Conservation (phyloP, 2,888 invertebrate genomes). For the Gastrophysa polygoni region DNA sequence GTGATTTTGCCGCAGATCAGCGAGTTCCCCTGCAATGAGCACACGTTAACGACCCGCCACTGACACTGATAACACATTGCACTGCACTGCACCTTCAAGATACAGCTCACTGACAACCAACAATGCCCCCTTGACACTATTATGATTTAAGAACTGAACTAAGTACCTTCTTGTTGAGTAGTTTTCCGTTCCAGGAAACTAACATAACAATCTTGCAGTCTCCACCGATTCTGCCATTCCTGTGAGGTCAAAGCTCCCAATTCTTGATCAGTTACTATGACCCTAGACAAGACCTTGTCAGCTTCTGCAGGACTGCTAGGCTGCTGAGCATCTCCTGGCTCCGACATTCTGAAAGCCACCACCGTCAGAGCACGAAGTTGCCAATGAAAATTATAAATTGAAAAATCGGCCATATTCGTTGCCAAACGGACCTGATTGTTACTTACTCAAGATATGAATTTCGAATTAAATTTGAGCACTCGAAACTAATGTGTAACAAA, state of each 20-base stretch:
- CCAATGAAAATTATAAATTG: background rate
- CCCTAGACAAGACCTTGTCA: constrained; percentile 60
- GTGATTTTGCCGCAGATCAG: constrained; percentile 76
- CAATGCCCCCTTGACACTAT: constrained; percentile 33
- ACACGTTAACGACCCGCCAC: constrained; percentile 42
- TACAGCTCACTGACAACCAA: constrained; percentile 36
- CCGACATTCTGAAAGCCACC: constrained; percentile 50
- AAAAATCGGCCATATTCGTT: background rate
- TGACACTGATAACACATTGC: constrained; percentile 36
- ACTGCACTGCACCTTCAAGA: constrained; percentile 47
- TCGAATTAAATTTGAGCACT: constrained; percentile 13
- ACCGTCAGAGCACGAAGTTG: constrained; percentile 19
- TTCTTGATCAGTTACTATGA: constrained; percentile 69
- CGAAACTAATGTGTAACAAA: background rate
- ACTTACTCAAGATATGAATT: background rate
- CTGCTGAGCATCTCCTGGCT: constrained; percentile 46
- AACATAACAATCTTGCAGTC: constrained; percentile 77
- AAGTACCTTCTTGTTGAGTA: constrained; percentile 78
- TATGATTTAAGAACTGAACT: constrained; percentile 53
- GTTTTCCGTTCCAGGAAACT: constrained; percentile 76
- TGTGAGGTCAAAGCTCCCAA: constrained; percentile 68
- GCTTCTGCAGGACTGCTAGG: constrained; percentile 63
- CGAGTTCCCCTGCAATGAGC: constrained; percentile 69
- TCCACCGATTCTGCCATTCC: constrained; percentile 74
- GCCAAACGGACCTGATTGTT: background rate